Evolutionary conservation across 2,113 vertebrate species (phyloP).

Genomic region (Notarius lentiginosus): DNA sequence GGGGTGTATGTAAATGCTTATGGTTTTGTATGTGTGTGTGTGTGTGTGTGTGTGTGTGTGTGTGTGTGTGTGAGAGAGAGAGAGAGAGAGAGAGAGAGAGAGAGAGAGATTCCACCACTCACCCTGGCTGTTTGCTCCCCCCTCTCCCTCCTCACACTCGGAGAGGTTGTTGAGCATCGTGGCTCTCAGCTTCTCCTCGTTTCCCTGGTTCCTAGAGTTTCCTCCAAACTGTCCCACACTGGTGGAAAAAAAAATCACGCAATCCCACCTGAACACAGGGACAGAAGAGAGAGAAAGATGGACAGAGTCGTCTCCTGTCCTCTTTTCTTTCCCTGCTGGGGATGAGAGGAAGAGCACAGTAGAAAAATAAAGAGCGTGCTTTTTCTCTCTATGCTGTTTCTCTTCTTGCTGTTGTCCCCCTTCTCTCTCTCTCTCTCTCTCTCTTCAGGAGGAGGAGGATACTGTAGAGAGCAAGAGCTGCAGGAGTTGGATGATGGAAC

Average conservation of each 20-base stretch:
- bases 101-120: slow-evolving; percentile 77
- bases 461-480: slow-evolving; percentile 63
- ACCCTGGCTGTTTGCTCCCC: slow-evolving; percentile 88
- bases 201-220: slow-evolving; percentile 36
- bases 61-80: slow-evolving; percentile 51
- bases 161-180: slow-evolving; percentile 97
- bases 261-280: slow-evolving; percentile 25
- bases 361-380: slow-evolving; percentile 60
- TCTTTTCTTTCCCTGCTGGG: slow-evolving; percentile 61
- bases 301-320: slow-evolving; percentile 62
- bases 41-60: slow-evolving; percentile 24
- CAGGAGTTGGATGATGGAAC: slow-evolving; percentile 84
- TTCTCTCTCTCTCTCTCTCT: slow-evolving; percentile 52
- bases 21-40: neutral
- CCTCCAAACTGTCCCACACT: slow-evolving; percentile 51
- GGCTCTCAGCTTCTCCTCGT: slow-evolving; percentile 54
- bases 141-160: slow-evolving; percentile 93
- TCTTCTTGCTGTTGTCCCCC: slow-evolving; percentile 71
- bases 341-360: slow-evolving; percentile 59
- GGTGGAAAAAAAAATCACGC: slow-evolving; percentile 24
- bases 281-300: slow-evolving; percentile 56
- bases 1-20: neutral
- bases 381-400: slow-evolving; percentile 57
- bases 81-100: slow-evolving; percentile 56
- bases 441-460: slow-evolving; percentile 73